Evolutionary conservation across 1,140 invertebrate species (phyloP), one percentile per base, ranked within the genome.

Genomic region (Formica exsecta): DNA sequence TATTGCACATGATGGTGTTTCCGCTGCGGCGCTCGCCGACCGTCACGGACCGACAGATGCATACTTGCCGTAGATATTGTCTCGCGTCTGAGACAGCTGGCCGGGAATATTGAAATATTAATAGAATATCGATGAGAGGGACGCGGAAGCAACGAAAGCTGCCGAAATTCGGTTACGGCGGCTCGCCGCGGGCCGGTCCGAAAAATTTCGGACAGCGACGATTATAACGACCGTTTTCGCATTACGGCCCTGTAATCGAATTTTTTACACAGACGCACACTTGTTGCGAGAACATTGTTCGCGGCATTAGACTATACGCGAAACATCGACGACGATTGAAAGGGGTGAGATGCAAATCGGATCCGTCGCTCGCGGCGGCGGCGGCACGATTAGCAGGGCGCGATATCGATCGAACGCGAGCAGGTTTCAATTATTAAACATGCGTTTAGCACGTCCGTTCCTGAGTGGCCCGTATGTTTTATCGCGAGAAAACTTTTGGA

Each of bases 1-100:
- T 91, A 91, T 92, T 92, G 89, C 88, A 86, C 88, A 66, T 86
- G 91, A 91, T 86, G 87, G 86, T 91, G 89, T 74, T 86, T 25
- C 73, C 32, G 32, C 25, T 22, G 54, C 41, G 68, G 70, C 86
- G 71, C 65, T 32, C 75, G 22, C 25, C 6, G 32, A 44, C 41
- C 68, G 6, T 59, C 65, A 75, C 65, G 54, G 59, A 64, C n/a
- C 81, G 73, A 75, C 87, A 74, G 87, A 85, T 85, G 61, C 80
- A 48, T 59, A 59, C 87, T 74, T 71, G 65, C 59, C 41, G 54
- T 54, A 13, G 81, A 80, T 89, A 88, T 77, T 66, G 88, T 89
- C 83, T 86, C 83, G 70, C 57, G 54, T 29, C 62, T 70, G 16
- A 38, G 13, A 44, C 62, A 68, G 22, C 41, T 71, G 73, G 81